Base-by-base conservation (phyloP, 2,113 vertebrate species). In the Dasyprocta punctata region DNA sequence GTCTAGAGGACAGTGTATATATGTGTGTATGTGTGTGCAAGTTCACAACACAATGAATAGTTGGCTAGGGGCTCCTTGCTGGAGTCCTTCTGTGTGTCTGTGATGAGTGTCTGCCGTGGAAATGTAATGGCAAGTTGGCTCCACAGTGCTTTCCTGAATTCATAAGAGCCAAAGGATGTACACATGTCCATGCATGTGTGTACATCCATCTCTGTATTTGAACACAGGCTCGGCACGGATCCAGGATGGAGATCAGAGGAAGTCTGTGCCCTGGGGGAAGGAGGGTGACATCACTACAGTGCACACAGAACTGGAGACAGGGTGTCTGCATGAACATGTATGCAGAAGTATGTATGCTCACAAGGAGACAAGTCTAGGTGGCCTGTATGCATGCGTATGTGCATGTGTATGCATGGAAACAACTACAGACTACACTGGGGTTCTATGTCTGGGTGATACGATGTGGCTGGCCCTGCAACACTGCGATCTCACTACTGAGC, bases 311-410 rank as follows among this genome's bases (percentile, higher is more conserved):
- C 38, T 41, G 58, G 33, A 5, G 6, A 85, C 73, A 7, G 11
- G 26, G 2, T 30, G 11, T 49, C 7, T 65, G 13, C 0, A 0
- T 17, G 12, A 20, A 33, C 13, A 3, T 3, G 17, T 71, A 4
- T 69, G 4, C 8, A 10, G 14, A 7, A 69, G 20, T 65, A 13
- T 94, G 30, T 54, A 22, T 88, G 56, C 30, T 77, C 36, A 78
- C 38, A 92, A 81, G 75, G 26, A 60, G 67, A 41, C 17, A 10
- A 20, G 33, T 61, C 44, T 67, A 44, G 33, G 44, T 56, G 58
- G 36, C 17, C 10, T 47, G 10, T 38, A 49, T 82, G 5, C 28
- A 13, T 61, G 38, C 56, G 17, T 16, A 16, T 78, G 33, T 3
- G 6, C 3, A 22, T n/a, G 19, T 16, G 20, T 61, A 26, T 3